Percentiles rank a stretch among this genome's conserved stretches.
Conservation (phyloP, 2,797 vertebrate genomes). For the Gallinago nigripennis region DNA sequence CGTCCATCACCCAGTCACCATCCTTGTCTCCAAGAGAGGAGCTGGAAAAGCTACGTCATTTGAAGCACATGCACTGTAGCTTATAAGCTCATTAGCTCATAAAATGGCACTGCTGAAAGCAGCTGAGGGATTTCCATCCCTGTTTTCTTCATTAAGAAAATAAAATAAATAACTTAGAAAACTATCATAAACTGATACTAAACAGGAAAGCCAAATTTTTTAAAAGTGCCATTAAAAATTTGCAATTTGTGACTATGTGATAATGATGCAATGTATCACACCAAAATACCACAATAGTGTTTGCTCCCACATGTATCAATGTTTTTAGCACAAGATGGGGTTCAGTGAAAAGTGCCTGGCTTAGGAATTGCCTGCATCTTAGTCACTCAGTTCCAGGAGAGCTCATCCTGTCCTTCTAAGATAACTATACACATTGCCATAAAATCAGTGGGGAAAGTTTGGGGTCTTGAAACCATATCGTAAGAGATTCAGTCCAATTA, state of each 20-base stretch:
- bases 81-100: not conserved
- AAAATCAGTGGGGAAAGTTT: not conserved
- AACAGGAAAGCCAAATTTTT: not conserved
- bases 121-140: not conserved
- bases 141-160: not conserved
- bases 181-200: not conserved
- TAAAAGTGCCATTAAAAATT: not conserved
- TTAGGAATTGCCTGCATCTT: not conserved
- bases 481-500: not conserved
- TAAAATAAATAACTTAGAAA: not conserved
- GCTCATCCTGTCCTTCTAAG: not conserved
- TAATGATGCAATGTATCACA: not conserved
- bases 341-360: not conserved
- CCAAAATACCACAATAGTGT: not conserved
- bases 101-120: not conserved
- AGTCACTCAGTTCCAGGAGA: not conserved
- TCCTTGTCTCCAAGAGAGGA: not conserved
- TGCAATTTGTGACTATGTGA: not conserved
- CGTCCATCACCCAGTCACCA: not conserved
- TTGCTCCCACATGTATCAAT: not conserved
- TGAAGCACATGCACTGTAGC: not conserved
- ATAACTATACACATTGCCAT: not conserved
- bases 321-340: not conserved
- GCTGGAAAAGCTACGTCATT: not conserved
- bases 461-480: not conserved